These are phyloP conservation scores for Steinernema feltiae DNA, from an alignment of 1,140 invertebrate genomes.

Conservation along the genomic window DNA sequence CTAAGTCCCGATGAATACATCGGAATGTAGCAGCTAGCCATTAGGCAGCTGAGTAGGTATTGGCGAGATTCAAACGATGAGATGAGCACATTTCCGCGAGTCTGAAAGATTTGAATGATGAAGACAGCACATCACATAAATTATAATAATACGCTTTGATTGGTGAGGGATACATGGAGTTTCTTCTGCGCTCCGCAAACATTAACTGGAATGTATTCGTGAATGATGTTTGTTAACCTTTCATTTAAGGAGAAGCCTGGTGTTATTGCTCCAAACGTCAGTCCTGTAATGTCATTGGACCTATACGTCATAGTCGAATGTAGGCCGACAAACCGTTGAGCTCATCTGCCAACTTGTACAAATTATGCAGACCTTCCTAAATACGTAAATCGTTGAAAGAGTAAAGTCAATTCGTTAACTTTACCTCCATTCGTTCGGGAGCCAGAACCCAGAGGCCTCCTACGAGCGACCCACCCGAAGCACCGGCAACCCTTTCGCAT, in stretches of 20 bases:
- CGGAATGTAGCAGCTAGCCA: slow-evolving; percentile 60
- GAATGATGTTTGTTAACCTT: slow-evolving; percentile 38
- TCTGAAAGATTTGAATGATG: slow-evolving; percentile 23
- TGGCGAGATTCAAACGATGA: slow-evolving; percentile 16
- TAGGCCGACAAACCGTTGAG: too few relatives aligned
- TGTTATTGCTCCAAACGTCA: slow-evolving; percentile 50
- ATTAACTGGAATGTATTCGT: slow-evolving; percentile 46
- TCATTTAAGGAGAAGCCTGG: slow-evolving; percentile 51
- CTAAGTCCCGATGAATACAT: slow-evolving; percentile 57
- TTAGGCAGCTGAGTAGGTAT: slow-evolving; percentile 44
- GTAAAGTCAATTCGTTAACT: not conserved
- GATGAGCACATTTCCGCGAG: slow-evolving; percentile 26
- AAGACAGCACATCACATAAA: slow-evolving; percentile 20
- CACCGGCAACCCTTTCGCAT: slow-evolving; percentile 43
- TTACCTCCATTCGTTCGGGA: slow-evolving; percentile 42
- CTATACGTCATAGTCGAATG: too few relatives aligned
- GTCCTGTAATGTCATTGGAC: too few relatives aligned
- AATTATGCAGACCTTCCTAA: slow-evolving; percentile 36
- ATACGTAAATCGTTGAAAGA: slow-evolving; percentile 13
- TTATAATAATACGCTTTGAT: slow-evolving; percentile 29
- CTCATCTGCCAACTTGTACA: slow-evolving; percentile 53
- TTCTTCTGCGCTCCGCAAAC: slow-evolving; percentile 33
- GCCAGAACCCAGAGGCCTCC: slow-evolving; percentile 42
- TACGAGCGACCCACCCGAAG: slow-evolving; percentile 53
- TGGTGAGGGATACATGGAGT: slow-evolving; percentile 49